Percentiles rank a stretch among this genome's conserved stretches.
These are phyloP conservation scores for Myotis pilosus DNA, from an alignment of 2,797 vertebrate genomes.

Conservation along the genomic window DNA sequence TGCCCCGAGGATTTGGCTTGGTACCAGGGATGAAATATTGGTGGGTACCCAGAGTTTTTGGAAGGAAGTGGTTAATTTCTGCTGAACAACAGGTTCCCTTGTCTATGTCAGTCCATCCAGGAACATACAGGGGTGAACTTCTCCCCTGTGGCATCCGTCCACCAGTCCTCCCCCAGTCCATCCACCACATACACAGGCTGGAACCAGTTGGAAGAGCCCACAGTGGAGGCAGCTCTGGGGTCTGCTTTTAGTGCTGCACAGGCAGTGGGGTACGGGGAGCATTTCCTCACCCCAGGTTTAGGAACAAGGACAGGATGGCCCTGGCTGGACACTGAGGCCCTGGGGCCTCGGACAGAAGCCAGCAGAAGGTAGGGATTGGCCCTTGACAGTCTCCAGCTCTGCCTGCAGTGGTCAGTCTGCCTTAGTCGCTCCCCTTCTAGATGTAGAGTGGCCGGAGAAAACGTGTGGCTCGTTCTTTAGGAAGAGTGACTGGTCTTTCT, in stretches of 20 bases:
- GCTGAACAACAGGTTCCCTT: not conserved
- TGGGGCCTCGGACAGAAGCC: not conserved
- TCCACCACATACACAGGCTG: not conserved
- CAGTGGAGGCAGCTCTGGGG: not conserved
- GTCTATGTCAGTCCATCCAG: not conserved
- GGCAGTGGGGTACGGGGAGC: not conserved
- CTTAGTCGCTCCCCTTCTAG: not conserved
- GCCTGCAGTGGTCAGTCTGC: not conserved
- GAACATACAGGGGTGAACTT: not conserved
- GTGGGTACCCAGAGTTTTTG: not conserved
- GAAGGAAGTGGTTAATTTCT: not conserved
- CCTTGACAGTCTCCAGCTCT: not conserved
- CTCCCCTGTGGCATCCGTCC: not conserved
- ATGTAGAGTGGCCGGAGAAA: not conserved
- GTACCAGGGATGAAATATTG: not conserved
- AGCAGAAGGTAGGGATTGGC: not conserved
- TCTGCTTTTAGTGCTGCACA: not conserved
- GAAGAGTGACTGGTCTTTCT: not conserved
- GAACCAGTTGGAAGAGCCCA: not conserved
- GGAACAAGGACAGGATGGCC: not conserved
- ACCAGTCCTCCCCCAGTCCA: not conserved
- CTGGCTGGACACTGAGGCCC: not conserved
- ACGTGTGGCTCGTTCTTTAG: not conserved
- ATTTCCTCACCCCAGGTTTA: not conserved
- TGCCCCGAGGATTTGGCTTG: not conserved